phyloP scores from a whole-genome alignment of 2,797 vertebrate genomes.

The Myotis findleyi region DNA sequence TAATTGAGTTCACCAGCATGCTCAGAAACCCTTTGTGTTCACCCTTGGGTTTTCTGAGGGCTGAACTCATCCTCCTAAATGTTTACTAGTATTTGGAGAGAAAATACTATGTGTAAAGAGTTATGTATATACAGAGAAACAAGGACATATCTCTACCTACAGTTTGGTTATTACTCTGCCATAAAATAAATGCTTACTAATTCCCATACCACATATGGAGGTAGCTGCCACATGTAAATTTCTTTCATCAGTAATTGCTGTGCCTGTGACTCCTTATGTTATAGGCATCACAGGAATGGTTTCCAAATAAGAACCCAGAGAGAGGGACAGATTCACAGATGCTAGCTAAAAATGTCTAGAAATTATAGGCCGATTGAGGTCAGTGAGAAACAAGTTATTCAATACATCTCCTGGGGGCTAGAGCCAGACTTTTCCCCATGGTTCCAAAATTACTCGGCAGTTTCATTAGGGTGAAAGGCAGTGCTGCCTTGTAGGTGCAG shows the following conservation, averaged over 20 bases:
- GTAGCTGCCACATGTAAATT: slow-evolving; percentile 51
- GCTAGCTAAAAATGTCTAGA: slow-evolving; percentile 65
- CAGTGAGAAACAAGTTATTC: slow-evolving; percentile 75
- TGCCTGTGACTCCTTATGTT: slow-evolving; percentile 65
- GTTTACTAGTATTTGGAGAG: slow-evolving; percentile 53
- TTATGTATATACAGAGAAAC: slow-evolving; percentile 5
- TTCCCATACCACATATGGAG: slow-evolving; percentile 55
- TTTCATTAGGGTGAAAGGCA: slow-evolving; percentile 71
- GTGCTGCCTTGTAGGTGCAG: slow-evolving; percentile 11
- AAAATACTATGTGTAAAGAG: slow-evolving; percentile 33
- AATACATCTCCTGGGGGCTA: slow-evolving; percentile 61
- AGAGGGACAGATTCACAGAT: slow-evolving; percentile 67
- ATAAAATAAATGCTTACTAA: slow-evolving; percentile 74
- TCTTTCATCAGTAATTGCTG: slow-evolving; percentile 69
- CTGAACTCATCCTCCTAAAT: slow-evolving; percentile 62
- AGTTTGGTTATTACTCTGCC: slow-evolving; percentile 58
- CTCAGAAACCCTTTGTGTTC: slow-evolving; percentile 70
- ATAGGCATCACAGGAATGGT: slow-evolving; percentile 24
- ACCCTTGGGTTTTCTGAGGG: slow-evolving; percentile 45
- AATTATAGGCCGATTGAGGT: slow-evolving; percentile 69
- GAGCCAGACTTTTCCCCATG: slow-evolving; percentile 56
- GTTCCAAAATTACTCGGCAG: slow-evolving; percentile 68
- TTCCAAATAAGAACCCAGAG: slow-evolving; percentile 69
- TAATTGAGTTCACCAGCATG: slow-evolving; percentile 73
- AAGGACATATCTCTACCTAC: slow-evolving; percentile 3